A percentile compares a stretch with the other conserved stretches of the same genome.
phyloP scores from a whole-genome alignment of 2,888 invertebrate species.

The Baccha elongata region DNA sequence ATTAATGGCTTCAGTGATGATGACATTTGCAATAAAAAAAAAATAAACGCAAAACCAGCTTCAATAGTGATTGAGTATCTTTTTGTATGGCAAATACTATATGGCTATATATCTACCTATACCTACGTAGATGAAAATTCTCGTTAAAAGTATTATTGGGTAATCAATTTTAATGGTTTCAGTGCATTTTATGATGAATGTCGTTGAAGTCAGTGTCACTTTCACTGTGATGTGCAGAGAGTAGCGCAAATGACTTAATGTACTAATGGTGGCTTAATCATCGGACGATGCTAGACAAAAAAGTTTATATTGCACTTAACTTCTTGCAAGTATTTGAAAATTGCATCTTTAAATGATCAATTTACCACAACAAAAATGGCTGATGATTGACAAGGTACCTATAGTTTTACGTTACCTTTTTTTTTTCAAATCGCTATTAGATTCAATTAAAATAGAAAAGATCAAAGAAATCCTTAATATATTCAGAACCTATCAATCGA shows the following conservation, averaged over 20 bases:
- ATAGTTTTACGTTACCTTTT: no score
- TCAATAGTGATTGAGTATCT: background rate
- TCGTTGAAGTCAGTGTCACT: slow-evolving; percentile 43
- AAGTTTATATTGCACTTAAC: no score
- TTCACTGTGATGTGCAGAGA: slow-evolving; percentile 45
- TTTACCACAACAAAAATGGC: no score
- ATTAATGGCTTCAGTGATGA: slow-evolving; percentile 32
- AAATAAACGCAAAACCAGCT: slow-evolving; percentile 1
- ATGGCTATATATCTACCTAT: no score
- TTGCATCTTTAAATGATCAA: no score
- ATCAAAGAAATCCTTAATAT: no score
- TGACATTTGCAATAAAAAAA: slow-evolving; percentile 2
- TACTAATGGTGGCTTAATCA: background rate
- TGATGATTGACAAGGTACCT: no score
- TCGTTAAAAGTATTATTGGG: slow-evolving; percentile 60
- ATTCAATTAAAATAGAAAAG: no score
- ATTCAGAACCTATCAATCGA: no score
- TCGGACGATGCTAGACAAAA: background rate
- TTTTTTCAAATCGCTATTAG: no score
- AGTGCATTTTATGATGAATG: slow-evolving; percentile 5
- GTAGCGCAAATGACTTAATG: slow-evolving; percentile 6
- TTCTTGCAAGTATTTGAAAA: no score
- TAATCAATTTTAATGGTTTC: slow-evolving; percentile 60
- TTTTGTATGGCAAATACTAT: no score
- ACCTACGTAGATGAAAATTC: background rate